Evolutionary conservation across 2,888 invertebrate genomes (phyloP), one percentile per base, ranked within the genome.

Genomic region (Tachina fera): DNA sequence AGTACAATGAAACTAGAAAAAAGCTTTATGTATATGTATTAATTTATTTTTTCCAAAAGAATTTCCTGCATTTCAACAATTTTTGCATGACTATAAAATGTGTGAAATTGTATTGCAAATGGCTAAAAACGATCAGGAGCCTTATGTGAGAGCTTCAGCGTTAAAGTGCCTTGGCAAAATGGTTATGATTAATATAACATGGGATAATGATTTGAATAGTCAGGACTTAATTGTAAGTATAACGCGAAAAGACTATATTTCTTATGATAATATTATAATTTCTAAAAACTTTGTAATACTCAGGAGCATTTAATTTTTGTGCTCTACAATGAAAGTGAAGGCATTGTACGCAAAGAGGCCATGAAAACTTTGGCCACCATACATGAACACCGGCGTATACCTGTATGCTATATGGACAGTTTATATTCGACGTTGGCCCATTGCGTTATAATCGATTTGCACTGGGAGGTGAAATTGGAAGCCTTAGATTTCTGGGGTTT

Each of bases 391-490:
- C 94, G 95, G 47, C 95, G 95, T 88, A 94, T 96, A 88, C 92
- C 94, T 19, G 92, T 92, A 16, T 91, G 92, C 10, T 93, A 94
- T 88, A 94, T 94, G 86, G 93, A 94, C 49, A 91, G 92, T 0
- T 92, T 97, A 6, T 95, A 95, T 88, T 94, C 94, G 43, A 94
- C 95, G 6, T 95, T 97, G 94, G 94, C 95, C 0, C 93, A 94
- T 14, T 95, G 96, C 1, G 95, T 96, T 0, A 94, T 95, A 0
- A 93, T 94, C 11, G 97, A 97, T 91, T 94, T 97, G 79, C 96
- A 97, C 90, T 97, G 97, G 96, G 97, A 97, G 91, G 97, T 97
- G 0, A 96, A 96, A 91, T 93, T 95, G 0, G 94, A 94, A 77
- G 95, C 96, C 0, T 90, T 97, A 1, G 93, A 94, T 80, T 97